Conservation (phyloP, 1,140 invertebrate genomes). For the Neocloeon triangulifer region DNA sequence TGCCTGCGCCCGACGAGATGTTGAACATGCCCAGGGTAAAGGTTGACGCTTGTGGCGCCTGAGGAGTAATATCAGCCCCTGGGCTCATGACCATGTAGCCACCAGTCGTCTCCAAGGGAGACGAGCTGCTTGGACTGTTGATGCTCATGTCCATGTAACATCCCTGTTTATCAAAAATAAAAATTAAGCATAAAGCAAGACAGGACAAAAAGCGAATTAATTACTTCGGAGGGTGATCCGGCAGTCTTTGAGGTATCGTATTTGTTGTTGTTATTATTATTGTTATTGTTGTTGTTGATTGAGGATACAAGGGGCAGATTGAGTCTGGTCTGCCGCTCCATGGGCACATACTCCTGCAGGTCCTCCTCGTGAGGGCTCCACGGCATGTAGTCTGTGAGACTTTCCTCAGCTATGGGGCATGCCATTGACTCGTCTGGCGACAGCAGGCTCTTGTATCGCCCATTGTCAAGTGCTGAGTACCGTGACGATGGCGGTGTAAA, state of each 20-base stretch:
- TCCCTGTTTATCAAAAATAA: conserved; percentile 14
- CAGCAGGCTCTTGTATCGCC: conserved; percentile 25
- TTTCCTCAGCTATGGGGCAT: conserved; percentile 38
- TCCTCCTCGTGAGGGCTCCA: conserved; percentile 17
- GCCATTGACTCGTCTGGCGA: conserved; percentile 40
- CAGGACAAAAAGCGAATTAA: conserved; percentile 1
- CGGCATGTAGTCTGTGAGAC: conserved; percentile 25
- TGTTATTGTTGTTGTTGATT: conserved; percentile 13
- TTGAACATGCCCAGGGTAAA: conserved; percentile 1
- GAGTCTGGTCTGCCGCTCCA: no score
- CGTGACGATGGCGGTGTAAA: neutral
- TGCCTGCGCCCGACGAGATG: conserved; percentile 1
- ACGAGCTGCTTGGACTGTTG: conserved; percentile 25
- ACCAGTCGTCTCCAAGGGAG: conserved; percentile 14
- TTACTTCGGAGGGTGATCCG: conserved; percentile 25
- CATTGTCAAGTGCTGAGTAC: no score
- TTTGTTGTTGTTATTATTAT: conserved; percentile 6
- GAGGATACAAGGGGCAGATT: conserved; percentile 21
- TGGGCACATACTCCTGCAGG: conserved; percentile 10
- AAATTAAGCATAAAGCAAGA: neutral
- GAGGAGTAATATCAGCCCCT: neutral
- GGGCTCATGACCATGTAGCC: conserved; percentile 33
- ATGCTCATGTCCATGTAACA: conserved; percentile 32
- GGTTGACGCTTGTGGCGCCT: neutral
- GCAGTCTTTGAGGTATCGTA: conserved; percentile 7